Percentiles rank a stretch among this genome's conserved stretches.
These are phyloP conservation scores for Galendromus occidentalis DNA, from an alignment of 1,140 invertebrate species.

Conservation along the genomic window DNA sequence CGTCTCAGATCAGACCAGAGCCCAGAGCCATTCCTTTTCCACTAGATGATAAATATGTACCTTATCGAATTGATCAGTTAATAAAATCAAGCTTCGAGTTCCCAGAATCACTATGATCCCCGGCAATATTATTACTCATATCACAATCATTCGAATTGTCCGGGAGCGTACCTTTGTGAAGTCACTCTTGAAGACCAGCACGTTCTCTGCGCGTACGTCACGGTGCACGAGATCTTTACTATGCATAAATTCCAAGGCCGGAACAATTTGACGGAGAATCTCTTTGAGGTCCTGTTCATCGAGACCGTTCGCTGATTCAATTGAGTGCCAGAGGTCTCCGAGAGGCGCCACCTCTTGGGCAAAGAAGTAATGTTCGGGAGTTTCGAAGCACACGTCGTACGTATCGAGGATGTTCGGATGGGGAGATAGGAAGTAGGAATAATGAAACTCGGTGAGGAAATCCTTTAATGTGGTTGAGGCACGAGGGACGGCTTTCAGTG, in stretches of 20 bases:
- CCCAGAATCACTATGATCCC: no score
- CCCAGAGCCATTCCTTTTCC: no score
- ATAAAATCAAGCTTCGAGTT: no score
- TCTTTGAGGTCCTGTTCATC: constrained; percentile 29
- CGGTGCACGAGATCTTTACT: constrained; percentile 71
- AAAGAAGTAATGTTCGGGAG: constrained; percentile 21
- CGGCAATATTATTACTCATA: no score
- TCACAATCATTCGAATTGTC: no score
- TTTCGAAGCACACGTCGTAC: constrained; percentile 59
- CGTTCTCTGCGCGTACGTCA: constrained; percentile 37
- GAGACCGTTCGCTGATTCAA: constrained; percentile 23
- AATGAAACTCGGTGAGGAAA: constrained; percentile 37
- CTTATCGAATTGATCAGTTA: no score
- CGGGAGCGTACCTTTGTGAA: constrained; percentile 6
- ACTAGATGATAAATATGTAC: no score
- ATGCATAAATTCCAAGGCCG: constrained; percentile 80
- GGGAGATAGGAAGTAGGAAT: constrained; percentile 37
- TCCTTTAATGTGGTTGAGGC: constrained; percentile 28
- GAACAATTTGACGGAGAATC: constrained; percentile 42
- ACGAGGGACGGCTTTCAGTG: constrained; percentile 29
- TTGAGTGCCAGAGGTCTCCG: constrained; percentile 42
- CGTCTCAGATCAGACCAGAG: no score
- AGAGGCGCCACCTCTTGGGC: constrained; percentile 73
- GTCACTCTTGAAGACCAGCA: constrained; percentile 1
- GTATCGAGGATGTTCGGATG: constrained; percentile 41